phyloP scores from a whole-genome alignment of 1,140 invertebrate genomes.

The Formica selysi region DNA sequence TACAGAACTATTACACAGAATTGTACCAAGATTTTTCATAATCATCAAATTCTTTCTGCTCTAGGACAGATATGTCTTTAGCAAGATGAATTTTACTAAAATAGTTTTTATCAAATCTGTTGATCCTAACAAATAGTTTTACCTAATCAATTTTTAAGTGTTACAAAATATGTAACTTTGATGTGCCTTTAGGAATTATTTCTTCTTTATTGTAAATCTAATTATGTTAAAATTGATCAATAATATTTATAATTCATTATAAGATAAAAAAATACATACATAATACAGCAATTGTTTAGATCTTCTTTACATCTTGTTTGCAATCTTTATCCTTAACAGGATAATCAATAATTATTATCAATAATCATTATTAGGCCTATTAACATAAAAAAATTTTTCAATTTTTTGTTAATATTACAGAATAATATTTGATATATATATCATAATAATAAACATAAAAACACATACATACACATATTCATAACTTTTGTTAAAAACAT shows the following conservation, averaged over 20 bases:
- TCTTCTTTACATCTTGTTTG: constrained; percentile 20
- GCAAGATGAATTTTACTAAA: constrained; percentile 63
- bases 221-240: constrained; percentile 73
- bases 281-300: constrained; percentile 43
- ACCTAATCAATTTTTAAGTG: constrained; percentile 70
- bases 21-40: constrained; percentile 41
- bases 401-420: constrained; percentile 60
- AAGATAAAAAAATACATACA: constrained; percentile 65
- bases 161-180: constrained; percentile 74
- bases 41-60: constrained; percentile 61
- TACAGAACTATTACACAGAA: neutral
- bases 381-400: constrained; percentile 4
- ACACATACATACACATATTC: too few relatives aligned
- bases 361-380: constrained; percentile 5
- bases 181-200: constrained; percentile 76
- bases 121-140: constrained; percentile 68
- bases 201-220: constrained; percentile 74
- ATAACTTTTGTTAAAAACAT: too few relatives aligned
- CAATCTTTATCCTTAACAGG: constrained; percentile 20
- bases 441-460: constrained; percentile 54
- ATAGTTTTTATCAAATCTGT: constrained; percentile 72
- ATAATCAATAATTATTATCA: neutral
- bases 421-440: constrained; percentile 44
- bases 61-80: constrained; percentile 67
- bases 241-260: constrained; percentile 74